phyloP scores from a whole-genome alignment of 2,888 invertebrate species.

The Acanthosepion pharaonis region DNA sequence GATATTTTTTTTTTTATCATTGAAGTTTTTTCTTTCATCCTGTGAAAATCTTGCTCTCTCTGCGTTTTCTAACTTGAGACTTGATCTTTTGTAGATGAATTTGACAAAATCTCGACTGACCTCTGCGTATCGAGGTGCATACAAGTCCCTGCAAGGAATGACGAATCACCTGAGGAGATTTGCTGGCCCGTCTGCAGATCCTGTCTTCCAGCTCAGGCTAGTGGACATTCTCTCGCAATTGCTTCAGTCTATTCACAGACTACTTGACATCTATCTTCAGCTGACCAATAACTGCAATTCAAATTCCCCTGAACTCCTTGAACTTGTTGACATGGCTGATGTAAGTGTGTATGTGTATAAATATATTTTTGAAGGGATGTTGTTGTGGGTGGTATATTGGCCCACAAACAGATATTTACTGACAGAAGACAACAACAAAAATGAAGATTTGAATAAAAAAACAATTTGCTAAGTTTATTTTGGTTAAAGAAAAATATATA shows the following conservation, averaged over 20 bases:
- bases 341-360: not conserved
- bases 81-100: not conserved
- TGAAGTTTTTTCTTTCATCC: no score
- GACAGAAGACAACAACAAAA: no score
- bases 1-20: no score
- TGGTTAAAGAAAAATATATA: no score
- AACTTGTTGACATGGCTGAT: slow-evolving; percentile 16
- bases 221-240: not conserved
- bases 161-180: not conserved
- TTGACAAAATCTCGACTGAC: not conserved
- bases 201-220: not conserved
- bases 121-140: not conserved
- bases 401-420: no score
- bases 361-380: not conserved
- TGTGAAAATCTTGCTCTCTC: no score
- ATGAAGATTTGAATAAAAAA: no score
- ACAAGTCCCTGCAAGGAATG: not conserved
- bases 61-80: no score
- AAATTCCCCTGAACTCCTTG: not conserved
- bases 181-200: not conserved
- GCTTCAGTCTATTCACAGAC: not conserved
- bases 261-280: not conserved
- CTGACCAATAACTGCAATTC: not conserved
- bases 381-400: no score
- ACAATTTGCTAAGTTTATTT: no score